These are phyloP conservation scores for Hyaena hyaena DNA, from an alignment of 2,113 vertebrate species.

Conservation along the genomic window DNA sequence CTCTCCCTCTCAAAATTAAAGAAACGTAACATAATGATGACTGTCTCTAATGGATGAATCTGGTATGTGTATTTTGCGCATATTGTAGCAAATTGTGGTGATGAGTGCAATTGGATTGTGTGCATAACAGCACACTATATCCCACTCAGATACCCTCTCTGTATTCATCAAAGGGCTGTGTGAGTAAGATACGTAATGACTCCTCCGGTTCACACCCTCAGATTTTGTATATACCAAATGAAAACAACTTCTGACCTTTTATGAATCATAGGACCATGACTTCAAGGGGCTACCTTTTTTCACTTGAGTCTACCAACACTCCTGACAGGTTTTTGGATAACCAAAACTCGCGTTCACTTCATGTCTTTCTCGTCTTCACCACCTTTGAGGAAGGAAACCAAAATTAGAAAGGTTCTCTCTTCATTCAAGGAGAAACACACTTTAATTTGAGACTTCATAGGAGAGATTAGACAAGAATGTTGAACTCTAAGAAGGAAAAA, in stretches of 20 bases:
- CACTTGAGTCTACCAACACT: slow-evolving; percentile 91
- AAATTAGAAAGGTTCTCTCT: slow-evolving; percentile 48
- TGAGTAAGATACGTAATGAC: slow-evolving; percentile 16
- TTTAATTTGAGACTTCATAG: slow-evolving; percentile 40
- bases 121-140: neutral
- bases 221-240: neutral
- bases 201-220: neutral
- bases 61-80: neutral
- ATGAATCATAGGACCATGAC: slow-evolving; percentile 19
- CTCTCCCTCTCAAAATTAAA: too few species aligned
- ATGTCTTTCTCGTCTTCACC: slow-evolving; percentile 97
- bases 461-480: neutral
- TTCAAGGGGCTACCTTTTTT: slow-evolving; percentile 89
- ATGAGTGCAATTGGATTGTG: neutral
- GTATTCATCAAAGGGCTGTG: neutral
- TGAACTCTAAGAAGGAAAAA: neutral
- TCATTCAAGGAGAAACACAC: slow-evolving; percentile 50
- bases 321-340: slow-evolving; percentile 93
- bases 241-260: slow-evolving; percentile 55
- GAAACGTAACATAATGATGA: too few species aligned
- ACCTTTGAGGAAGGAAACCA: slow-evolving; percentile 88
- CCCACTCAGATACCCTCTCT: neutral
- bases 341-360: slow-evolving; percentile 92
- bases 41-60: neutral
- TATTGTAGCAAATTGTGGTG: neutral